Base-by-base conservation (phyloP, 2,888 invertebrate genomes). In the Strigamia crassipes region DNA sequence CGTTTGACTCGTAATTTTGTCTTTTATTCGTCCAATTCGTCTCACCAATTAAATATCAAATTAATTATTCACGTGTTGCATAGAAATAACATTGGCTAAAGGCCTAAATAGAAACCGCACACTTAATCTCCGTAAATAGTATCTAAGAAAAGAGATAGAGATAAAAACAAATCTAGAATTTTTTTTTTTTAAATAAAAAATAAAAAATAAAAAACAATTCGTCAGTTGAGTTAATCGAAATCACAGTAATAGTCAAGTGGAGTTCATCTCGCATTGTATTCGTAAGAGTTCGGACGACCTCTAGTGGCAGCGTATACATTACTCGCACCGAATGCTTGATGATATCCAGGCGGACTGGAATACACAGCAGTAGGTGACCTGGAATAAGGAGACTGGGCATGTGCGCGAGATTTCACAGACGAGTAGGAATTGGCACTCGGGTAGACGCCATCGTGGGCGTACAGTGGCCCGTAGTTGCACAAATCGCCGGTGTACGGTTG, bases 381-480 rank as follows among this genome's bases (percentile, higher is more conserved):
- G 80, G 80, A 80, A 21, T 80, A 61, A 8, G 80, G 46, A 10
- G 51, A 23, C 15, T 51, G 80, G 80, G 66, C 82, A 66, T 51
- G 80, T 81, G 66, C 82, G 78, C 79, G 82, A 51, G 80, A 83
- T 84, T 79, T 83, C 82, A 82, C 82, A 79, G 66, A 82, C 42
- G 82, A 80, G 82, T 91, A 84, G 38, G 91, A 84, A 73, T 73
- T 73, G 13, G 73, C 73, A 73, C 73, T 73, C 31, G 73, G 2
- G 31, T 73, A 73, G 12, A 23, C 31, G 73, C 27, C 31, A 79
- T 91, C 89, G 86, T 56, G 56, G 18, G 56, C 9, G 21, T 92
- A 92, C 1, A 92, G 89, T 46, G 92, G 92, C 0, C 92, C 92
- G 87, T 92, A 92, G 78, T 91, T 90, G 87, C 92, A 92, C 83